These are phyloP conservation scores for Pseudopipra pipra DNA, from an alignment of 2,113 vertebrate genomes.

Conservation along the genomic window DNA sequence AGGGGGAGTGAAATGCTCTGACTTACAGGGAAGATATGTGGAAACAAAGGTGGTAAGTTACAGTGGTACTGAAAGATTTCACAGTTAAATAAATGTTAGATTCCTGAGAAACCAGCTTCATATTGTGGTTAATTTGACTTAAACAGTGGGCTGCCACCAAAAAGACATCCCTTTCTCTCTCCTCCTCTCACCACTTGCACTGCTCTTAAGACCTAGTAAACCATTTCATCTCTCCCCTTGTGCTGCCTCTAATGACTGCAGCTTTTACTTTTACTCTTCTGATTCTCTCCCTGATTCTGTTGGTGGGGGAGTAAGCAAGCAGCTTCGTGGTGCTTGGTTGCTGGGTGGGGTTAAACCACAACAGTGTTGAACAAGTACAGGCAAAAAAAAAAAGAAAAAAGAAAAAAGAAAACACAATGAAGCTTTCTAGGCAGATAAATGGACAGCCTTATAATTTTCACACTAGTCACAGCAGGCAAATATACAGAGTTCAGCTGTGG, in stretches of 20 bases:
- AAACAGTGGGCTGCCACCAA: not conserved
- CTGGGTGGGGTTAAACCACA: not conserved
- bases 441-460: not conserved
- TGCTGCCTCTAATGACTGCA: not conserved
- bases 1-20: not conserved
- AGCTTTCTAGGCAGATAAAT: not conserved
- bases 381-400: not conserved
- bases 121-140: not conserved
- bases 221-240: not conserved
- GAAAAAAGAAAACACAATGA: not conserved
- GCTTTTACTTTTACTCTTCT: not conserved
- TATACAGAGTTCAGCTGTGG: not conserved
- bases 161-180: not conserved
- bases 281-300: not conserved
- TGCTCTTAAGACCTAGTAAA: not conserved
- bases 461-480: not conserved
- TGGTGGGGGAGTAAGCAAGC: not conserved
- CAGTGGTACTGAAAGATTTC: not conserved
- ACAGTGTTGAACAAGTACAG: not conserved
- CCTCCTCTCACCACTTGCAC: not conserved
- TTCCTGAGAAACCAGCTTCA: not conserved
- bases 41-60: not conserved
- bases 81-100: not conserved
- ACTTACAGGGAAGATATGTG: not conserved
- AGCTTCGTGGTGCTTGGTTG: not conserved